A percentile compares a stretch with the other conserved stretches of the same genome.
Conservation (phyloP, 1,140 invertebrate genomes). For the Calephelis nemesis region DNA sequence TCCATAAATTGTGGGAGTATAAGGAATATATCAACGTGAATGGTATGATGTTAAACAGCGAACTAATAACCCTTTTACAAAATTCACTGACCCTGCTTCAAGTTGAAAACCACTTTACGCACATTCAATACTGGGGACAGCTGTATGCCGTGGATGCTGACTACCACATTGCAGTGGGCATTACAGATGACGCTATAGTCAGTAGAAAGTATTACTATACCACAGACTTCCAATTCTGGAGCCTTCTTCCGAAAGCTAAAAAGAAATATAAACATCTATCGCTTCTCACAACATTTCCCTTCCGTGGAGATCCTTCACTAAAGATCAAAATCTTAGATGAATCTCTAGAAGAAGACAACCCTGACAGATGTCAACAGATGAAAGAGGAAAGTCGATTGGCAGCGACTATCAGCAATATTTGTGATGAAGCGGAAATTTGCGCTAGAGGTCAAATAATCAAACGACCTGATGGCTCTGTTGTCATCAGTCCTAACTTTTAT, state of each 20-base stretch:
- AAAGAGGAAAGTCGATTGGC: slow-evolving; percentile 89
- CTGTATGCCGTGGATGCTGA: slow-evolving; percentile 84
- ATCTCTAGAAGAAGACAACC: slow-evolving; percentile 62
- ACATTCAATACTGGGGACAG: slow-evolving; percentile 87
- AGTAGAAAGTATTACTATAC: slow-evolving; percentile 86
- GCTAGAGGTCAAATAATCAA: slow-evolving; percentile 87
- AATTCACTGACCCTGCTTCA: slow-evolving; percentile 86
- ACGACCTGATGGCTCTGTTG: slow-evolving; percentile 81
- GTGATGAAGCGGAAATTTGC: slow-evolving; percentile 83
- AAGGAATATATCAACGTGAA: slow-evolving; percentile 66
- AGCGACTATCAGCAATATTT: slow-evolving; percentile 84
- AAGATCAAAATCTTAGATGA: slow-evolving; percentile 73
- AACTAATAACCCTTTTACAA: slow-evolving; percentile 83
- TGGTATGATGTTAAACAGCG: slow-evolving; percentile 83
- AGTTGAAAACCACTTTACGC: slow-evolving; percentile 87
- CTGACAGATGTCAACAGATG: slow-evolving; percentile 77
- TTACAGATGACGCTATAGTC: slow-evolving; percentile 82
- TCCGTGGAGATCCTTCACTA: slow-evolving; percentile 59
- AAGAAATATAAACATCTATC: slow-evolving; percentile 81
- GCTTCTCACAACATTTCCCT: slow-evolving; percentile 63
- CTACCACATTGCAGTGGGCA: slow-evolving; percentile 88
- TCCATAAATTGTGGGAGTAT: slow-evolving; percentile 70
- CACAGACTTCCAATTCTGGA: slow-evolving; percentile 84
- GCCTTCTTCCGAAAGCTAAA: slow-evolving; percentile 82
- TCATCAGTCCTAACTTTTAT: slow-evolving; percentile 84